These are phyloP conservation scores for Megaceryle torquata DNA, from an alignment of 2,113 vertebrate genomes.

Conservation along the genomic window DNA sequence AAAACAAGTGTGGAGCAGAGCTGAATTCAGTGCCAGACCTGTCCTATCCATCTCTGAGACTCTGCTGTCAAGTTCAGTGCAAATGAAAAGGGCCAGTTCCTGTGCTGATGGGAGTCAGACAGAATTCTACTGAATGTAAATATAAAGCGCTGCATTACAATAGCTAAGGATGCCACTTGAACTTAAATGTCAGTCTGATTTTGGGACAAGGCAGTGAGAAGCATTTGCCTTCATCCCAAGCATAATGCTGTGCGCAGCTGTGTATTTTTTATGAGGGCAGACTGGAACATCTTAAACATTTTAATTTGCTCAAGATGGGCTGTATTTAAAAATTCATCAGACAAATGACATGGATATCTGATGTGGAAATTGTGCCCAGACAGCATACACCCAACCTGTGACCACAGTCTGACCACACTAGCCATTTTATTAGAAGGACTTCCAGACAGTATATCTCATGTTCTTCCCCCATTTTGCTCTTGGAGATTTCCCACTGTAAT, in stretches of 20 bases:
- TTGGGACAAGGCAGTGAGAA: background rate
- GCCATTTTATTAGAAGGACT: background rate
- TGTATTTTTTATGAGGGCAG: background rate
- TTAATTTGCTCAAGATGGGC: background rate
- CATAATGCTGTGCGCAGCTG: background rate
- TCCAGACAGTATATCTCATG: background rate
- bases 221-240: background rate
- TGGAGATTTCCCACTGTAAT: background rate
- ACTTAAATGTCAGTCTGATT: background rate
- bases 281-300: background rate
- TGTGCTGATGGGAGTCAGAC: background rate
- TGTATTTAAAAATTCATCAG: background rate
- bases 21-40: background rate
- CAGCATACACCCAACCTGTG: rapidly evolving
- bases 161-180: background rate
- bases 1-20: background rate
- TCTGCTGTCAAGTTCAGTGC: background rate
- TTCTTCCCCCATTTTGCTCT: background rate
- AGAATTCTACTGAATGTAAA: background rate
- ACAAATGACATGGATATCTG: background rate
- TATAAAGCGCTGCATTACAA: background rate
- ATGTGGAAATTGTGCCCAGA: background rate
- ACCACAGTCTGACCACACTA: background rate
- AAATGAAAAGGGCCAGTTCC: background rate
- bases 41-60: background rate